Evolutionary conservation across 2,113 vertebrate species (phyloP).

Genomic region (Bucco capensis): DNA sequence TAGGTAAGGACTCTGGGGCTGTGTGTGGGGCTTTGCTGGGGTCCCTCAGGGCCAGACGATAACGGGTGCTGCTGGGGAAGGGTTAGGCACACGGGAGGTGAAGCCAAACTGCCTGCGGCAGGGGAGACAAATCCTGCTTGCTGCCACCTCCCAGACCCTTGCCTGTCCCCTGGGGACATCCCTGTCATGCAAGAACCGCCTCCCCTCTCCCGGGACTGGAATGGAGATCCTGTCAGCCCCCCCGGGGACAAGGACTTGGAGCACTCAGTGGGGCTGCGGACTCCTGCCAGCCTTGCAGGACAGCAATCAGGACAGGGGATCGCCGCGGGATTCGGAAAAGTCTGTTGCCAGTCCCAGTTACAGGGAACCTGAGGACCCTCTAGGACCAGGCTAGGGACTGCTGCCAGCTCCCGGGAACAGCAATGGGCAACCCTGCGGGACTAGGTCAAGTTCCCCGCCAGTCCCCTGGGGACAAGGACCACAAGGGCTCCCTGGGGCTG

Average conservation of each 20-base stretch:
- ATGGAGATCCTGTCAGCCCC: not conserved
- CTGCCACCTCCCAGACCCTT: not conserved
- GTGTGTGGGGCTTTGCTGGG: too few species aligned
- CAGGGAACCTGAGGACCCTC: too few species aligned
- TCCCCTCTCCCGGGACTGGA: not conserved
- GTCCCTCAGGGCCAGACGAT: not conserved
- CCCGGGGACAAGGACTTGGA: not conserved
- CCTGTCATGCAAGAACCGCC: not conserved
- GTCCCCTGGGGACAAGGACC: too few species aligned
- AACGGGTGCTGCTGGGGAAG: not conserved
- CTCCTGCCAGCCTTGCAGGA: not conserved
- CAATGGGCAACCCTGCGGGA: too few species aligned
- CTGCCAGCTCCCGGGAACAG: too few species aligned
- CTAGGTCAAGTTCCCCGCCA: too few species aligned
- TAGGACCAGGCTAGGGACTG: too few species aligned
- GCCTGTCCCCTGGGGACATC: too few species aligned
- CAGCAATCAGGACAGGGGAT: not conserved
- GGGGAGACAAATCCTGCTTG: not conserved
- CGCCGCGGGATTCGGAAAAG: not conserved
- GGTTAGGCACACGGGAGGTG: not conserved
- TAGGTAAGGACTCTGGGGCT: accelerated
- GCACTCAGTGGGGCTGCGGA: not conserved
- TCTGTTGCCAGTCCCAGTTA: not conserved
- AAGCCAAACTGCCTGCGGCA: not conserved
- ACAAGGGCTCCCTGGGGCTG: too few species aligned